Conservation (phyloP, 1,140 invertebrate genomes). For the Orchestia grillus region DNA sequence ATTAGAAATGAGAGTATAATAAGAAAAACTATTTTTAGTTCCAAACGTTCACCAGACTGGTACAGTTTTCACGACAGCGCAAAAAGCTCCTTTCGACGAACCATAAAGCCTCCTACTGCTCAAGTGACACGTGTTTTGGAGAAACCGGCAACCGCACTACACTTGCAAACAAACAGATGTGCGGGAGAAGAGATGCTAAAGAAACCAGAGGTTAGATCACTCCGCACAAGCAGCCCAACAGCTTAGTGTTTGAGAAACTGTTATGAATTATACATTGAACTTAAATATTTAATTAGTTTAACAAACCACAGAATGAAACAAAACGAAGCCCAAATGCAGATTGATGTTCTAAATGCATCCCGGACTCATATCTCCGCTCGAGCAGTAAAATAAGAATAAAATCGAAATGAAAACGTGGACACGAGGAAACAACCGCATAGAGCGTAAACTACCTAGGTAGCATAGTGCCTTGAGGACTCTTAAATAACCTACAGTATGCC, state of each 20-base stretch:
- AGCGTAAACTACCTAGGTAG: neutral
- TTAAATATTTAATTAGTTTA: no score
- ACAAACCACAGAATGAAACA: no score
- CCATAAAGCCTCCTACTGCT: neutral
- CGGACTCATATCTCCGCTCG: no score
- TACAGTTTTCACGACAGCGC: neutral
- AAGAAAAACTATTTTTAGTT: neutral
- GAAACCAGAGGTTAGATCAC: no score
- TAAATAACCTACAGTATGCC: neutral
- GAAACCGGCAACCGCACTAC: neutral
- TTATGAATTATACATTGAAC: no score
- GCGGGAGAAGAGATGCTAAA: neutral
- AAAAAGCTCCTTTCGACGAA: neutral
- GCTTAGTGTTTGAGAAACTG: no score
- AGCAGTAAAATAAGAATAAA: no score
- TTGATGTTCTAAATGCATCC: no score
- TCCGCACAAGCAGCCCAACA: no score
- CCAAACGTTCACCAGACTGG: neutral
- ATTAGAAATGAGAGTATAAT: neutral
- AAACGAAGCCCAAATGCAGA: no score
- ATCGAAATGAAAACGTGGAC: no score
- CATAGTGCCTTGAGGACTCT: neutral
- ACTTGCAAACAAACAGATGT: neutral
- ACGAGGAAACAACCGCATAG: no score
- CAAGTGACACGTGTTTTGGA: neutral